Evolutionary conservation across 2,113 vertebrate genomes (phyloP), one percentile per base, ranked within the genome.

Genomic region (Nibea albiflora): DNA sequence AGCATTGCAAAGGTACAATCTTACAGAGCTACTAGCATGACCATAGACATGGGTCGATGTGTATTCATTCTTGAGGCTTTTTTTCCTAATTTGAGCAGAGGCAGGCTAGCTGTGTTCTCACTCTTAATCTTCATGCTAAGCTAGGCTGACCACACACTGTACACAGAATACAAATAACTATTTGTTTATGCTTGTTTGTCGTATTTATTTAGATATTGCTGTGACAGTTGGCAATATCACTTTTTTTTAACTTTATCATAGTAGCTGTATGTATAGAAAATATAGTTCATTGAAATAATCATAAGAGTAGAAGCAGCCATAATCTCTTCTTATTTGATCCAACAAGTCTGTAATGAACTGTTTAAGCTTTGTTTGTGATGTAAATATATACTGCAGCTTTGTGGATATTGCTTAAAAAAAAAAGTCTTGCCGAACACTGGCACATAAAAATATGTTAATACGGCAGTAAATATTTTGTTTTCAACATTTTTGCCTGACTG

Each of bases 401-500:
- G 9, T 26, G 0, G 0, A 24, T 39, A 50, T 52, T 17, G 10
- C 42, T 15, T n/a, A 17, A 2, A 17, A 42, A 17, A 42, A 47
- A 26, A 20, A 58, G 56, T 35, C 6, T 66, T 60, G 64, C n/a
- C 60, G 20, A 58, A 39, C 44, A 50, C 14, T 19, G 4, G 16
- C 1, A 42, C 3, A 49, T 60, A 20, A 11, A 17, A 31, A 14
- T 24, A 24, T 28, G 69, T 24, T 78, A 24, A 73, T 54, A 56
- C 54, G 20, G 35, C 50, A 81, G n/a, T 81, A 56, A 81, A 80
- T 28, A 22, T 5, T 26, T 35, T 64, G 16, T 78, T 67, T 54
- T 46, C 31, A 69, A 54, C 7, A 54, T 75, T 68, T 75, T 68
- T 68, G 12, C 19, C 11, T 57, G 24, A 31, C 17, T 50, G 9